Evolutionary conservation across 1,140 invertebrate genomes (phyloP), one percentile per base, ranked within the genome.

Genomic region (Eciton burchellii): DNA sequence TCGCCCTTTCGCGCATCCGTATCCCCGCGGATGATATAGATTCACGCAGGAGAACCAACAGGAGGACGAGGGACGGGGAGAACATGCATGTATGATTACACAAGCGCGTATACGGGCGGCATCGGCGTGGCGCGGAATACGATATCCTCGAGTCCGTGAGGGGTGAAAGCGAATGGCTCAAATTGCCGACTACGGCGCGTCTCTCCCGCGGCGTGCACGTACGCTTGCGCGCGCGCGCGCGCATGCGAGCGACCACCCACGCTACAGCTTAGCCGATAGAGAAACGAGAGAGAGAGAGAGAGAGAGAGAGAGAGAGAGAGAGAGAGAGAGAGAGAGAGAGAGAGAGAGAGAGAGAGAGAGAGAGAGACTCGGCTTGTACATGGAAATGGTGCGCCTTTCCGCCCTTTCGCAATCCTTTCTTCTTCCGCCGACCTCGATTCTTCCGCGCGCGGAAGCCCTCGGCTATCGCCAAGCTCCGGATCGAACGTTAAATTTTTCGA

Each of bases 151-250:
- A 47, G n/a, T n/a, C n/a, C n/a, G n/a, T n/a, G 68, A 70, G 66
- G 82, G 84, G 57, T 74, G 84, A 83, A 85, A 82, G 84, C 82
- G 84, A 81, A 81, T 74, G 81, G 82, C 60, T 81, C 83, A 90
- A 91, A 91, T 89, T 91, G 89, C 85, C 89, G 90, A 90, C 89
- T 91, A 84, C 82, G 63, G 21, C 56, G 49, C 74, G 52, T 74
- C 26, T 56, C 62, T 74, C 24, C 72, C 84, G 83, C 82, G 83
- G 85, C 86, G 56, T 21, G 86, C 72, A 84, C 70, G 26, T 21
- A 59, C 9, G 14, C 21, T 29, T 29, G 56, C 77, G 76, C 81
- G 74, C 35, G 54, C 21, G n/a, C 2, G 21, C 57, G 11, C 59
- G 29, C 49, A 68, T 21, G 14, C 8, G 24, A 35, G 45, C 21